These are phyloP conservation scores for Turnix velox DNA, from an alignment of 2,113 vertebrate species.

Conservation along the genomic window DNA sequence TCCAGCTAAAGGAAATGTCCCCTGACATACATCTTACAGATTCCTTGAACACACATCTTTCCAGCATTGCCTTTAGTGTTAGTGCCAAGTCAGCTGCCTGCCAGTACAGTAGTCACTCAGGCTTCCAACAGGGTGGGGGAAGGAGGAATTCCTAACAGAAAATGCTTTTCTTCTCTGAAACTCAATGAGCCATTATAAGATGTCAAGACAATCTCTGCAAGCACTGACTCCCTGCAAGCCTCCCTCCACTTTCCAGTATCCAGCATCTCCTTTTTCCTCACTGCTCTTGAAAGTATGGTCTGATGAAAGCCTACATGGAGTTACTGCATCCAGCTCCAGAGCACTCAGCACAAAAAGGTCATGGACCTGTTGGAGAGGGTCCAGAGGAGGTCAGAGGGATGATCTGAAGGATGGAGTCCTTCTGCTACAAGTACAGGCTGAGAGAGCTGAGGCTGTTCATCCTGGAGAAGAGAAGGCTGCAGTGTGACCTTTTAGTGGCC, in stretches of 20 bases:
- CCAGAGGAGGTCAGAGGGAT: no score
- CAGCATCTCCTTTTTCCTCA: background rate
- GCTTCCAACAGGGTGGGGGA: background rate
- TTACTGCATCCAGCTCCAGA: no score
- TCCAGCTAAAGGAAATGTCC: background rate
- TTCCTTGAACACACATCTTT: background rate
- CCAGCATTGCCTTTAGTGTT: background rate
- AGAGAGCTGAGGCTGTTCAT: no score
- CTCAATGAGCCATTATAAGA: background rate
- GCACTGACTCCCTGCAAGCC: background rate
- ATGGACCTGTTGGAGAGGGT: no score
- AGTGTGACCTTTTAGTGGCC: no score
- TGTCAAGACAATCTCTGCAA: background rate
- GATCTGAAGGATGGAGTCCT: no score
- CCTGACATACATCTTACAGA: background rate
- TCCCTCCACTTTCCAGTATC: background rate
- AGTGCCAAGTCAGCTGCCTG: background rate
- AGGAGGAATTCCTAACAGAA: background rate
- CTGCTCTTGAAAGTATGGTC: background rate
- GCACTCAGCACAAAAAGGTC: no score
- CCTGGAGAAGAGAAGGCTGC: no score
- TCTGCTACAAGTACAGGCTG: no score
- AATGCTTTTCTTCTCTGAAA: background rate
- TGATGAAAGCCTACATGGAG: no score
- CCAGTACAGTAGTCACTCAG: background rate